phyloP scores from a whole-genome alignment of 2,797 vertebrate species.

The Xyrichtys novacula region DNA sequence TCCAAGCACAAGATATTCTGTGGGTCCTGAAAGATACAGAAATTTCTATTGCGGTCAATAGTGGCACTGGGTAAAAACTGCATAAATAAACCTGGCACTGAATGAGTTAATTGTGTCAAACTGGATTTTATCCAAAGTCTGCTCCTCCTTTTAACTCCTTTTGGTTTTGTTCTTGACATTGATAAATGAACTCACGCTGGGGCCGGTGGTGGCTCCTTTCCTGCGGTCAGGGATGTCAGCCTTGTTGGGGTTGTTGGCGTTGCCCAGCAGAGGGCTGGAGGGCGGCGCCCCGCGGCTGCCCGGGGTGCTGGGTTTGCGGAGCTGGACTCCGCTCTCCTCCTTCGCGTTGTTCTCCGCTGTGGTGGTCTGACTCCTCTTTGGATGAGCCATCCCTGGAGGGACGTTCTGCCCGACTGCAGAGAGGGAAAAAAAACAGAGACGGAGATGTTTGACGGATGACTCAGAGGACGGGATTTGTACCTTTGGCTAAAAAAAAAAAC shows the following conservation, averaged over 20 bases:
- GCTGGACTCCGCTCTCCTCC: constrained; percentile 90
- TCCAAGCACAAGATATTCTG: no score
- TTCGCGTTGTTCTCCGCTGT: constrained; percentile 90
- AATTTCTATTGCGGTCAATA: no score
- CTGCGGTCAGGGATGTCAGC: constrained; percentile 98
- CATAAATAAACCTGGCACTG: no score
- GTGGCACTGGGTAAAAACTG: no score
- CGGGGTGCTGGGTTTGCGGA: constrained; percentile 88
- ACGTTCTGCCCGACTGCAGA: constrained; percentile 90
- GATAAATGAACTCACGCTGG: constrained; percentile 88
- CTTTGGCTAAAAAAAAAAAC: neutral
- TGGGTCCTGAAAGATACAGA: no score
- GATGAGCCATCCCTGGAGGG: constrained; percentile 89
- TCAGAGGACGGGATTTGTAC: neutral
- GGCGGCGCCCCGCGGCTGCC: constrained; percentile 88
- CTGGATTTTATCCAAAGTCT: no score
- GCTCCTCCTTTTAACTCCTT: no score
- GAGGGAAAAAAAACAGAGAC: constrained; percentile 4
- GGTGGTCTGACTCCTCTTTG: constrained; percentile 94
- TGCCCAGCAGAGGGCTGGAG: constrained; percentile 95
- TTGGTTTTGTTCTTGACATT: no score
- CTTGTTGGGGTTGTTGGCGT: constrained; percentile 98
- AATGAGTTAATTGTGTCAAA: no score
- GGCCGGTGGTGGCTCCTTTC: constrained; percentile 89
- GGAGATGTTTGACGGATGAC: neutral